Percentiles rank a stretch among this genome's conserved stretches.
phyloP scores from a whole-genome alignment of 2,113 vertebrate species.

The Zeus faber region DNA sequence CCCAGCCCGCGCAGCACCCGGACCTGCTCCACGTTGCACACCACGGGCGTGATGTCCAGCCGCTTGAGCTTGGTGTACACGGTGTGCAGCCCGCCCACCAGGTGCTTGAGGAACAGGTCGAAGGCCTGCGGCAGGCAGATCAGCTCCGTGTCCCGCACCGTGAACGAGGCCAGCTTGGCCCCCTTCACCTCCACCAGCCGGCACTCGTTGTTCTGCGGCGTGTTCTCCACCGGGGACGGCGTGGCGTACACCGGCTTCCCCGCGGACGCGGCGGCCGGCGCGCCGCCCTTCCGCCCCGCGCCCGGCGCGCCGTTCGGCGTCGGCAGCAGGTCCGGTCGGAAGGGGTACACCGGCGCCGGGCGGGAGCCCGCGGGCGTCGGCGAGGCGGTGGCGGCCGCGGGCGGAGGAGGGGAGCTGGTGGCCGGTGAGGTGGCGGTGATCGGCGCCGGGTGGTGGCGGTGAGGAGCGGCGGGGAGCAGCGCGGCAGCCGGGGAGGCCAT shows the following conservation, averaged over 20 bases:
- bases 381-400: conserved; percentile 63
- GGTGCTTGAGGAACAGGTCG: conserved; percentile 95
- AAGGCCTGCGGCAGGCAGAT: conserved; percentile 97
- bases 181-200: conserved; percentile 96
- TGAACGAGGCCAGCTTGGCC: conserved; percentile 95
- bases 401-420: conserved; percentile 73
- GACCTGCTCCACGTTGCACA: conserved; percentile 98
- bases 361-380: conserved; percentile 65
- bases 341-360: conserved; percentile 79
- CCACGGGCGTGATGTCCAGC: conserved; percentile 93
- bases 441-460: conserved; percentile 81
- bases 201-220: conserved; percentile 98
- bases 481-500: conserved; percentile 87
- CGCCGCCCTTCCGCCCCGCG: no score
- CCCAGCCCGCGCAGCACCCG: conserved; percentile 92
- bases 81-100: conserved; percentile 94
- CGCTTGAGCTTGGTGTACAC: conserved; percentile 98
- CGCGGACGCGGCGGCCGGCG: no score
- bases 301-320: not conserved
- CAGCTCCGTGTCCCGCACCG: conserved; percentile 90
- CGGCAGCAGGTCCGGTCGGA: conserved; percentile 78
- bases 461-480: conserved; percentile 85
- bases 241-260: conserved; percentile 94
- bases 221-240: conserved; percentile 96
- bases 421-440: conserved; percentile 84